Conservation (phyloP, 2,797 vertebrate genomes). For the Euphonia xanthogaster region DNA sequence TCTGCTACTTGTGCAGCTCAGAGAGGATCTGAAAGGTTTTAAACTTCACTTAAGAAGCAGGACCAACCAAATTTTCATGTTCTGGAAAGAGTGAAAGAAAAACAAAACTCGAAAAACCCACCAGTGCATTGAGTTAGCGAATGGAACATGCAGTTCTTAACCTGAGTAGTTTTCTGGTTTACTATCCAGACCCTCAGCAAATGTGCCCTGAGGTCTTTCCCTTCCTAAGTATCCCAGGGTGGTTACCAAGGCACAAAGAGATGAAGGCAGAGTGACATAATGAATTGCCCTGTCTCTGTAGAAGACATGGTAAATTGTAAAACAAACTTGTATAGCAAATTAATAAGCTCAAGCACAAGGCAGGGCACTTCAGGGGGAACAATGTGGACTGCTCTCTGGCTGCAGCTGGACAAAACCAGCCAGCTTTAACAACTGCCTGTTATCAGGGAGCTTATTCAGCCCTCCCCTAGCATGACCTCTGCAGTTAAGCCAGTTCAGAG, state of each 20-base stretch:
- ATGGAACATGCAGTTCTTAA: background rate
- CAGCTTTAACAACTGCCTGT: background rate
- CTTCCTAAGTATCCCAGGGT: background rate
- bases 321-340: background rate
- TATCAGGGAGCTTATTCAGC: background rate
- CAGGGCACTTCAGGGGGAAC: background rate
- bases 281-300: background rate
- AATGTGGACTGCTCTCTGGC: background rate
- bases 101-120: background rate
- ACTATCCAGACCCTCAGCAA: background rate
- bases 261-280: background rate
- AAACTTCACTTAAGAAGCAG: background rate
- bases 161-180: background rate
- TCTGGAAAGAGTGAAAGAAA: background rate
- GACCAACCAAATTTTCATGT: background rate
- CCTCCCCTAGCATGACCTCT: background rate
- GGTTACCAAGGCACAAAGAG: background rate
- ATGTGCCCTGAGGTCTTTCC: background rate
- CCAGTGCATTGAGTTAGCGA: background rate
- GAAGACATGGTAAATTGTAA: background rate
- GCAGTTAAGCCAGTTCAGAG: background rate
- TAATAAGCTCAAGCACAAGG: constrained; percentile 8
- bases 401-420: background rate
- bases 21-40: background rate
- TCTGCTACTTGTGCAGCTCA: background rate